A percentile compares a stretch with the other conserved stretches of the same genome.
These are phyloP conservation scores for Cerastis leucographa DNA, from an alignment of 2,888 invertebrate genomes.

Conservation along the genomic window DNA sequence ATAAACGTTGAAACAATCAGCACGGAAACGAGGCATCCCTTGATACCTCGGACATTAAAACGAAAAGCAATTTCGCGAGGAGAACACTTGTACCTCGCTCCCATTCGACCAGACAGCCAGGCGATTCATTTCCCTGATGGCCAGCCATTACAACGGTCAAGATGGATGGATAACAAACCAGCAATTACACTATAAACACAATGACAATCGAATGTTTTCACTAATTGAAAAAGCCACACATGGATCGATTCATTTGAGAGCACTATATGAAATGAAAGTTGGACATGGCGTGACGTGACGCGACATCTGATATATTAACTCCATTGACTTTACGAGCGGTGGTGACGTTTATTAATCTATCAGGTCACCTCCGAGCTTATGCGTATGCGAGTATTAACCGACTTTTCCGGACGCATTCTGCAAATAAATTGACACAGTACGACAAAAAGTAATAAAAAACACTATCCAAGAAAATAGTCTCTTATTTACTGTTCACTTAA, in stretches of 20 bases:
- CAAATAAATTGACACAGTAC: conserved; percentile 66
- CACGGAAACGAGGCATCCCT: conserved; percentile 76
- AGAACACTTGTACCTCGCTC: conserved; percentile 81
- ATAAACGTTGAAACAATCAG: conserved; percentile 73
- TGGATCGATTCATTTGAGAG: conserved; percentile 86
- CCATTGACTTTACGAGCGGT: conserved; percentile 86
- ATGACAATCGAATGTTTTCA: conserved; percentile 89
- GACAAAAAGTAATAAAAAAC: conserved; percentile 1
- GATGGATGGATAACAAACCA: conserved; percentile 89
- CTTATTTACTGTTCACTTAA: conserved; percentile 2
- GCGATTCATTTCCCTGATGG: conserved; percentile 89
- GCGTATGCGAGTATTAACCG: conserved; percentile 80
- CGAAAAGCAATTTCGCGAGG: conserved; percentile 84
- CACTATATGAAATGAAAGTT: conserved; percentile 90
- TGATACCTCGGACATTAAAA: conserved; percentile 82
- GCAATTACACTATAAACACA: conserved; percentile 89
- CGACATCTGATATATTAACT: conserved; percentile 87
- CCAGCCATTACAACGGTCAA: conserved; percentile 88
- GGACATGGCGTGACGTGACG: conserved; percentile 81
- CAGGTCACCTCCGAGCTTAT: conserved; percentile 77
- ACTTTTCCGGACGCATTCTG: conserved; percentile 73
- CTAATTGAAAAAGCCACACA: conserved; percentile 89
- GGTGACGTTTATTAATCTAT: conserved; percentile 87
- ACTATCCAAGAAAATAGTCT: conserved; percentile 8
- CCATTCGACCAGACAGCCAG: conserved; percentile 80